Conservation (phyloP, 2,888 invertebrate genomes). For the Melieria picta region DNA sequence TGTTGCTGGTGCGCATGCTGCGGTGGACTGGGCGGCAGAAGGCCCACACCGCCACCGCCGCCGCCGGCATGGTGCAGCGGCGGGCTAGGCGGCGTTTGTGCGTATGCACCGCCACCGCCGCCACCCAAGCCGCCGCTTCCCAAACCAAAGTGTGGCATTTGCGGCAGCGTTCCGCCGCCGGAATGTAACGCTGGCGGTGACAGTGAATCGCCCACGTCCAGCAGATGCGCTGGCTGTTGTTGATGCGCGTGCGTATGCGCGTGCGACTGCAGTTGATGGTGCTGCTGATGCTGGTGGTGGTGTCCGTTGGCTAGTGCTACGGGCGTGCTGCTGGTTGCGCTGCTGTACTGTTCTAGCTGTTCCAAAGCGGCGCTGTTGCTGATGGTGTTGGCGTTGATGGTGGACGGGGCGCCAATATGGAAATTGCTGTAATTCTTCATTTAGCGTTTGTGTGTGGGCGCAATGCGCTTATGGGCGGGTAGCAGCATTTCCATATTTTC, state of each 20-base stretch:
- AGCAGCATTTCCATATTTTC: not conserved
- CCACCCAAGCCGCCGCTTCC: conserved; percentile 54
- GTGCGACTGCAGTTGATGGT: conserved; percentile 29
- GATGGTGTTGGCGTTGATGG: too few species aligned
- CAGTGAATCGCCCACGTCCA: conserved; percentile 47
- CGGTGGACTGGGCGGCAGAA: conserved; percentile 50
- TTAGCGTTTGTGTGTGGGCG: conserved; percentile 40
- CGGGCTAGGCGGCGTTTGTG: conserved; percentile 85
- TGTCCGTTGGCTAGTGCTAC: conserved; percentile 37
- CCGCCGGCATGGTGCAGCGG: conserved; percentile 72
- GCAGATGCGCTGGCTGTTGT: conserved; percentile 38
- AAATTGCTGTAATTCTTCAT: conserved; percentile 59
- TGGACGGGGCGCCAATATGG: conserved; percentile 45
- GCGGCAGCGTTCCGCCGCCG: conserved; percentile 36
- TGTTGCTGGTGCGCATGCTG: conserved; percentile 52
- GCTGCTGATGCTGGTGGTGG: conserved; percentile 25
- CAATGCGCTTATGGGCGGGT: not conserved
- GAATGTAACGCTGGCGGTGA: conserved; percentile 40
- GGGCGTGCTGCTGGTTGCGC: conserved; percentile 37
- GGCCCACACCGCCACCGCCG: conserved; percentile 42
- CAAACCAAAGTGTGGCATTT: conserved; percentile 68
- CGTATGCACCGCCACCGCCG: conserved; percentile 66
- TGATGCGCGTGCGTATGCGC: conserved; percentile 18
- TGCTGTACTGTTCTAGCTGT: conserved; percentile 38
- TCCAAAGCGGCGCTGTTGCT: conserved; percentile 25